Conservation (phyloP, 1,140 invertebrate species). For the Drosophila takahashii region DNA sequence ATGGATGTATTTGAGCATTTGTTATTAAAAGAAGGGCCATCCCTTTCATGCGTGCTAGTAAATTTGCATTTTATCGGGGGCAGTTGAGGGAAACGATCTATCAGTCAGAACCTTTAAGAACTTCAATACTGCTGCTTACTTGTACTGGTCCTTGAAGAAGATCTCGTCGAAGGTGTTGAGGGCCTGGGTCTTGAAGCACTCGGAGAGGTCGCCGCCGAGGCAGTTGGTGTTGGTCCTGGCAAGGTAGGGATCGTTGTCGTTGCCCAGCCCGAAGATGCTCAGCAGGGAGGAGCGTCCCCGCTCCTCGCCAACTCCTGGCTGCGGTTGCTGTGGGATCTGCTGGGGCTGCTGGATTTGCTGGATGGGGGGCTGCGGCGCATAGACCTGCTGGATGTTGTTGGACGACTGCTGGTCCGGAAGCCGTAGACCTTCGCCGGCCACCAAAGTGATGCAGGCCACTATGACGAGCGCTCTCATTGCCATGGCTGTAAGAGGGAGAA, state of each 20-base stretch:
- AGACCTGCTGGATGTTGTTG: constrained; percentile 74
- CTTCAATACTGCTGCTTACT: constrained; percentile 74
- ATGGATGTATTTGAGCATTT: neutral
- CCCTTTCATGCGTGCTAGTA: neutral
- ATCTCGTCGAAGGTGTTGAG: constrained; percentile 90
- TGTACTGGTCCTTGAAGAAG: constrained; percentile 88
- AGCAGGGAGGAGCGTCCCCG: constrained; percentile 86
- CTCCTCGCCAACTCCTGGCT: constrained; percentile 62
- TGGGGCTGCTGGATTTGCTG: constrained; percentile 47
- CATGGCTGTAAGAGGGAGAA: constrained; percentile 62
- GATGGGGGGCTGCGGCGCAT: constrained; percentile 64
- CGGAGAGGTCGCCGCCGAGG: constrained; percentile 90
- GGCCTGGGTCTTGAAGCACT: constrained; percentile 92
- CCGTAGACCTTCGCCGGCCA: constrained; percentile 86
- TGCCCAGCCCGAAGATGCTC: constrained; percentile 90
- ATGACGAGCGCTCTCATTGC: constrained; percentile 58
- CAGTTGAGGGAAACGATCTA: too few species aligned
- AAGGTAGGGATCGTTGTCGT: constrained; percentile 90
- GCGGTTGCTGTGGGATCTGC: constrained; percentile 62
- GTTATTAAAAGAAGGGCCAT: neutral
- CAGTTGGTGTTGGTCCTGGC: constrained; percentile 89
- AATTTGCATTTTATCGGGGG: neutral
- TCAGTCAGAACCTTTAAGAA: too few species aligned
- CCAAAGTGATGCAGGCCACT: constrained; percentile 67
- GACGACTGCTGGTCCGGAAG: constrained; percentile 86